Conservation (phyloP, 2,113 vertebrate genomes). For the Brachyhypopomus gauderio region DNA sequence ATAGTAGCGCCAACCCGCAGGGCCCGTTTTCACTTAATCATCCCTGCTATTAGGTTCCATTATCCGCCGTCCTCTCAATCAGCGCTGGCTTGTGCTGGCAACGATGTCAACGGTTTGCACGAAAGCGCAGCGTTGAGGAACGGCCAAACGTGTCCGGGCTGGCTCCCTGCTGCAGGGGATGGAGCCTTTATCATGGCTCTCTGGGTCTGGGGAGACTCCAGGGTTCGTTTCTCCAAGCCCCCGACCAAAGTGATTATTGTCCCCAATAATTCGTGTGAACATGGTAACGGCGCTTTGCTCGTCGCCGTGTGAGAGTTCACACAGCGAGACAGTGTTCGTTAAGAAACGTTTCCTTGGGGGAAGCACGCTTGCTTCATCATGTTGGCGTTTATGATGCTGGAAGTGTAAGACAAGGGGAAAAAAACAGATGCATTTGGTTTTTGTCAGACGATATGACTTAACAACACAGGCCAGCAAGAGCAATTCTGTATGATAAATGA, state of each 20-base stretch:
- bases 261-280: too few relatives aligned
- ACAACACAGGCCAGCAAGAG: constrained; percentile 35
- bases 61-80: constrained; percentile 74
- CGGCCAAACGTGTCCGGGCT: too few relatives aligned
- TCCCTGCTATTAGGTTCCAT: constrained; percentile 70
- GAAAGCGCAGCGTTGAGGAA: not conserved
- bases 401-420: constrained; percentile 16
- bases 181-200: too few relatives aligned
- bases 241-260: too few relatives aligned
- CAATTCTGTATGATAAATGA: constrained; percentile 37
- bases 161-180: too few relatives aligned
- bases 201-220: too few relatives aligned
- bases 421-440: constrained; percentile 26
- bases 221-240: too few relatives aligned
- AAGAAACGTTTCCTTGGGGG: too few relatives aligned
- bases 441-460: constrained; percentile 35
- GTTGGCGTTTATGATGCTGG: constrained; percentile 6
- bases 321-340: too few relatives aligned
- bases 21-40: constrained; percentile 65
- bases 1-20: constrained; percentile 37
- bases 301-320: too few relatives aligned
- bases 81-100: constrained; percentile 68
- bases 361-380: not conserved
- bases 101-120: constrained; percentile 7
- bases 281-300: too few relatives aligned